Base-by-base conservation (phyloP, 2,888 invertebrate species). In the Morpho deidamia region DNA sequence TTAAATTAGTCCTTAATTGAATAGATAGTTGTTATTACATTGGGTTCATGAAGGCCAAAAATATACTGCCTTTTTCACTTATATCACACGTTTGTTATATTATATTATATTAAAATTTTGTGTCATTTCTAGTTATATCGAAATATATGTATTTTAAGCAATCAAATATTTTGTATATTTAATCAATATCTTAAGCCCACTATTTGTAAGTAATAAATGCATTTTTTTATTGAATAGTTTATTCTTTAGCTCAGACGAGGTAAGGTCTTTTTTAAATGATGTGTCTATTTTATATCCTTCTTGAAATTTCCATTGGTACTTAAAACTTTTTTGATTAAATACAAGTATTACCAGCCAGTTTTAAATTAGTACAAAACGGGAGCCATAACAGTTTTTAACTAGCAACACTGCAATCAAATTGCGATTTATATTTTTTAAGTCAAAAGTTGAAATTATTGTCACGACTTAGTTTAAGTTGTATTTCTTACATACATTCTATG, bases 381-480 rank as follows among this genome's bases (percentile, higher is more conserved):
- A 78, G 87, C 87, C 87, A 87, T 87, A 86, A 61, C 69, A 71
- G 76, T 73, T 58, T 56, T 49, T 45, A 59, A 44, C 62, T 66
- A 74, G 66, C 78, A 78, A 77, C 74, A 66, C 82, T 80, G 68
- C 85, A 85, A 83, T 87, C 63, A 76, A 70, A 86, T 85, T 84
- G 85, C 81, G 69, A 75, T 72, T 81, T 82, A 78, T 74, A 66
- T 72, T 69, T 71, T 67, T 68, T 75, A 74, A 74, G 64, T 67
- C 70, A 75, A 70, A 74, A 72, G 71, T 71, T 76, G 72, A 78
- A 79, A 76, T 75, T 58, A 49, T 58, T 49, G 12, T 55, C 74
- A 76, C 67, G 77, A 78, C 72, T 70, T 71, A 68, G 66, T 73
- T 79, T 79, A 76, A 75, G 76, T 78, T 61, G 56, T 72, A 69